phyloP scores from a whole-genome alignment of 2,888 invertebrate genomes.

The Sialis fuliginosa region DNA sequence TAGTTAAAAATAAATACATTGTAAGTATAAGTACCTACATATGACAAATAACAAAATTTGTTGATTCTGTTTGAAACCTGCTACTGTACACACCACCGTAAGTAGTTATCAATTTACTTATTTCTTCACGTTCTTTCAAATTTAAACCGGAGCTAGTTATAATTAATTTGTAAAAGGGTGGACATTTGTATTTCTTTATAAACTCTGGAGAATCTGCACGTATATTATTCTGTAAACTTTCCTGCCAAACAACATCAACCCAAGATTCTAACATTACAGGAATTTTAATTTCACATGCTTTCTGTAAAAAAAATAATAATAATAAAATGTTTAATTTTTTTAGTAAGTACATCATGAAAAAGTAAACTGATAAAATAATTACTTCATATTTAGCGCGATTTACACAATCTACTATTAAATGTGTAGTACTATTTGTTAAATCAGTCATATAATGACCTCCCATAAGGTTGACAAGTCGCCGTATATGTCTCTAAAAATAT shows the following conservation, averaged over 20 bases:
- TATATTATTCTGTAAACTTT: conserved; percentile 40
- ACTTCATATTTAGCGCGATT: conserved; percentile 63
- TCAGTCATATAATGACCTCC: conserved; percentile 51
- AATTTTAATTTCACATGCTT: conserved; percentile 45
- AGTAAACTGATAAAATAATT: conserved; percentile 16
- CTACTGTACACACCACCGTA: conserved; percentile 45
- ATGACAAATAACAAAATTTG: conserved; percentile 35
- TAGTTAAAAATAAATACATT: neutral
- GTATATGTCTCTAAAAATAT: conserved; percentile 33
- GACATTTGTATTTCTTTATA: conserved; percentile 33
- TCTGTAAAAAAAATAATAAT: conserved; percentile 27
- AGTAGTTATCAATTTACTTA: conserved; percentile 46
- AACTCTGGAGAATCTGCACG: conserved; percentile 47
- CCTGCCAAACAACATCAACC: conserved; percentile 67
- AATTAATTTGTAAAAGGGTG: conserved; percentile 58
- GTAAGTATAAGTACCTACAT: neutral
- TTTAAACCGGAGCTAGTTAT: conserved; percentile 63
- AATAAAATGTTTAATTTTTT: conserved; percentile 2
- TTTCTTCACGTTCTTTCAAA: conserved; percentile 38
- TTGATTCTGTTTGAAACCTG: conserved; percentile 29
- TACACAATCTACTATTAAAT: conserved; percentile 62
- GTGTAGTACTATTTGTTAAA: conserved; percentile 51
- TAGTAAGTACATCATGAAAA: too few species aligned
- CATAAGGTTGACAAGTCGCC: conserved; percentile 52
- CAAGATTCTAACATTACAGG: conserved; percentile 63